Evolutionary conservation across 1,140 invertebrate species (phyloP).

Genomic region (Halictus rubicundus): DNA sequence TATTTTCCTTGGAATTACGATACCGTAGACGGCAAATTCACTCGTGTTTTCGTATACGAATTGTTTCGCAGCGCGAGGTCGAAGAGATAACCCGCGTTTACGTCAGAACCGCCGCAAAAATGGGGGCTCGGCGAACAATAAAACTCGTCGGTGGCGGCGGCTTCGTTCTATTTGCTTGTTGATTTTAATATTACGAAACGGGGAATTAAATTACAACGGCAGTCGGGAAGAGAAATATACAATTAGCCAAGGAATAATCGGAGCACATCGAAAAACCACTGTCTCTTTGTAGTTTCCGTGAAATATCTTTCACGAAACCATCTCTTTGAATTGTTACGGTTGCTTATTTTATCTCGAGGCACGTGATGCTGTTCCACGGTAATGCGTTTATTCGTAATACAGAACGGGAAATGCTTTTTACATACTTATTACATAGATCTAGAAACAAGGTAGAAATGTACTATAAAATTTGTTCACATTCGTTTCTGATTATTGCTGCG

Average conservation of each 20-base stretch:
- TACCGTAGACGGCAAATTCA: neutral
- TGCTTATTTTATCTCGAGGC: no score
- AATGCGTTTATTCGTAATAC: no score
- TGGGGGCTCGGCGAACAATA: neutral
- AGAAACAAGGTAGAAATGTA: no score
- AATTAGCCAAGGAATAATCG: neutral
- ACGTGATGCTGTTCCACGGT: no score
- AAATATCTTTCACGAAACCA: neutral
- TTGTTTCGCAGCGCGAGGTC: neutral
- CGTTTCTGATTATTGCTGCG: no score
- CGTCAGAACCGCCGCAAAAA: neutral
- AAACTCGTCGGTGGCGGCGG: neutral
- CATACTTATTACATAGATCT: no score
- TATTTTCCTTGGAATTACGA: neutral
- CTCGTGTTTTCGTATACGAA: neutral
- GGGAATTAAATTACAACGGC: neutral
- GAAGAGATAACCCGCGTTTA: conserved; percentile 1
- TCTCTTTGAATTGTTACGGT: neutral
- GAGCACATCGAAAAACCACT: neutral
- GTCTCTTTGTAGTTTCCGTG: neutral
- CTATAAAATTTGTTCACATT: no score
- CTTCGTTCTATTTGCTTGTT: neutral
- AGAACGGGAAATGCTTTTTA: no score
- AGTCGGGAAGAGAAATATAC: neutral
- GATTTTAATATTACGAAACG: conserved; percentile 1